A percentile compares a stretch with the other conserved stretches of the same genome.
Conservation (phyloP, 1,140 invertebrate species). For the Myzus persicae region DNA sequence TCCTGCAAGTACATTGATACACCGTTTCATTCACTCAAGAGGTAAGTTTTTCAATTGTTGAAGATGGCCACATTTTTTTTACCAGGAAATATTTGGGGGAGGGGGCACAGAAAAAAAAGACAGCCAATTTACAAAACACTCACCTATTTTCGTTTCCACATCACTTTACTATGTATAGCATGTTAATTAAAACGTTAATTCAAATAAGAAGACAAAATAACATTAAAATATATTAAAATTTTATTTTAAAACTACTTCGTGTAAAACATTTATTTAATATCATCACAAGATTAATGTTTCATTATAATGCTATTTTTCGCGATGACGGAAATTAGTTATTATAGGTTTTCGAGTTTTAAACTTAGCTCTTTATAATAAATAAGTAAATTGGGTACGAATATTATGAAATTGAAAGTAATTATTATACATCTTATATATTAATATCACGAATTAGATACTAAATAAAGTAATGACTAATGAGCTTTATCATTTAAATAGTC, state of each 20-base stretch:
- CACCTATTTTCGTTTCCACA: background rate
- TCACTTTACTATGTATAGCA: background rate
- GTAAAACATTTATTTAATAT: too few relatives aligned
- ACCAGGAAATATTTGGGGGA: background rate
- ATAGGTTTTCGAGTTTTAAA: background rate
- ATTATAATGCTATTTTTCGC: background rate
- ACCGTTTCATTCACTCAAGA: background rate
- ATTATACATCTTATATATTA: background rate
- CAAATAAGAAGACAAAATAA: background rate
- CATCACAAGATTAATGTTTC: background rate
- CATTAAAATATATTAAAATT: background rate
- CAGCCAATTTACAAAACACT: background rate
- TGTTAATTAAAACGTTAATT: background rate
- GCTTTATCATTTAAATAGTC: background rate
- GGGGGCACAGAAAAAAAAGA: background rate
- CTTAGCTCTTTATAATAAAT: background rate
- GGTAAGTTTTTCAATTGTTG: background rate
- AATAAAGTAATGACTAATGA: background rate
- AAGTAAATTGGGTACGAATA: background rate
- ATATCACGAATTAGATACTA: background rate
- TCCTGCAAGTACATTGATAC: background rate
- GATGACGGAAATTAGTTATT: background rate
- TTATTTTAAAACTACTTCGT: background rate
- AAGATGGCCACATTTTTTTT: background rate
- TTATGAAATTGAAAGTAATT: background rate